Evolutionary conservation across 37 sponge, comb jelly and placozoan species (phyloP).

Genomic region (Amphimedon queenslandica): DNA sequence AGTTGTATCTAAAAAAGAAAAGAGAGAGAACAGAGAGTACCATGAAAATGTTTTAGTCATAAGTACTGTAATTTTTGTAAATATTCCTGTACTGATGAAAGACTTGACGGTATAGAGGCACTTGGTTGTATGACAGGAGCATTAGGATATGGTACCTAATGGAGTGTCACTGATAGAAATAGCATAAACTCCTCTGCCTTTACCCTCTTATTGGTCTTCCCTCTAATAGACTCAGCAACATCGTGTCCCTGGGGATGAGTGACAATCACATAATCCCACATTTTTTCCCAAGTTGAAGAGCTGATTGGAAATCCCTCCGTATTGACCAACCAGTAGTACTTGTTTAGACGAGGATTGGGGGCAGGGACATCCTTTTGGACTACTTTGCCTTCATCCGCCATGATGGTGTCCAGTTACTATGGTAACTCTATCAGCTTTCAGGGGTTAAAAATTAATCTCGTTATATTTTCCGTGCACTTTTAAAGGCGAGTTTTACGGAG

Average conservation of each 20-base stretch:
- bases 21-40: too few species aligned
- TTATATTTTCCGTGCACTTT: too few species aligned
- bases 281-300: conserved; percentile 65
- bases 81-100: conserved; percentile 36
- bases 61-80: conserved; percentile 50
- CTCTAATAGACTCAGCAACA: conserved; percentile 58
- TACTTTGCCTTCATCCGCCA: not conserved
- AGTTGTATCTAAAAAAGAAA: conserved; percentile 65
- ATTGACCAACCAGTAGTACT: conserved; percentile 87
- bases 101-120: not conserved
- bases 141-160: conserved; percentile 18
- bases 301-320: conserved; percentile 84
- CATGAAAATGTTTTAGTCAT: too few species aligned
- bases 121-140: conserved; percentile 13
- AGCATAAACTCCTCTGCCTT: too few species aligned
- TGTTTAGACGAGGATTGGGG: too few species aligned
- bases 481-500: too few species aligned
- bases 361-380: too few species aligned
- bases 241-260: conserved; percentile 65
- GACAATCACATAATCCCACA: conserved; percentile 74
- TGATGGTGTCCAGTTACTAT: not conserved
- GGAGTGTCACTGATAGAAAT: too few species aligned
- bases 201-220: conserved; percentile 29
- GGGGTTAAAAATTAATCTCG: too few species aligned
- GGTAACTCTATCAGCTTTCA: too few species aligned